Evolutionary conservation across 2,797 vertebrate species (phyloP).

Genomic region (Sorex maritimensis): DNA sequence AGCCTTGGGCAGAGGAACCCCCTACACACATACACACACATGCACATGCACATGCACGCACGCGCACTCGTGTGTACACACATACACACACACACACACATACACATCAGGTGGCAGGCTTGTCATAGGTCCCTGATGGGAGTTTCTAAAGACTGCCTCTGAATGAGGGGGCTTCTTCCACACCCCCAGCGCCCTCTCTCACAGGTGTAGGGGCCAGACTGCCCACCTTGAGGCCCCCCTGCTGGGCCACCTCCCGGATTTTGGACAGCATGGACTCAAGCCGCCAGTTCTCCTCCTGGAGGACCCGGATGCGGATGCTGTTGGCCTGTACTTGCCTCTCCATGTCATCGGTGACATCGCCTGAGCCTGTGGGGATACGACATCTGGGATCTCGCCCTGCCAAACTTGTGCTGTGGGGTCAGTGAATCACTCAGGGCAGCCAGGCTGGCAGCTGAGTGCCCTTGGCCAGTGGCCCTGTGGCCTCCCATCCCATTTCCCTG

Average conservation of each 20-base stretch:
- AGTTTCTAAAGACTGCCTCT: too few species aligned
- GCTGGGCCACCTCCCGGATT: slow-evolving; percentile 89
- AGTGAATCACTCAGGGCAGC: neutral
- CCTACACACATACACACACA: too few species aligned
- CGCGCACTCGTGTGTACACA: too few species aligned
- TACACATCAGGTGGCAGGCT: neutral
- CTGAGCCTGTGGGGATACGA: slow-evolving; percentile 91
- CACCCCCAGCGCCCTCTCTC: rapidly evolving
- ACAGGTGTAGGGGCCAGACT: rapidly evolving
- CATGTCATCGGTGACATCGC: slow-evolving; percentile 94
- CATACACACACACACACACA: too few species aligned
- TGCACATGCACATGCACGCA: too few species aligned
- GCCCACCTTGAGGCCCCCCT: slow-evolving; percentile 89
- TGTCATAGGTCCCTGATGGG: neutral
- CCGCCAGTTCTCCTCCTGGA: slow-evolving; percentile 94
- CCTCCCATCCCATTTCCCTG: neutral
- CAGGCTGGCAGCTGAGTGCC: too few species aligned
- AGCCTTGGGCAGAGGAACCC: too few species aligned
- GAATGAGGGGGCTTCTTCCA: neutral
- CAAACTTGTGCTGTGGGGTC: neutral
- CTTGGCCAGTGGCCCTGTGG: neutral
- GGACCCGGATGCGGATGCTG: slow-evolving; percentile 92
- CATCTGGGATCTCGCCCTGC: neutral
- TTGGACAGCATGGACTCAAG: slow-evolving; percentile 91
- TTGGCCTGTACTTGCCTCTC: slow-evolving; percentile 95